Conservation (phyloP, 2,113 vertebrate species). For the Gambusia affinis region DNA sequence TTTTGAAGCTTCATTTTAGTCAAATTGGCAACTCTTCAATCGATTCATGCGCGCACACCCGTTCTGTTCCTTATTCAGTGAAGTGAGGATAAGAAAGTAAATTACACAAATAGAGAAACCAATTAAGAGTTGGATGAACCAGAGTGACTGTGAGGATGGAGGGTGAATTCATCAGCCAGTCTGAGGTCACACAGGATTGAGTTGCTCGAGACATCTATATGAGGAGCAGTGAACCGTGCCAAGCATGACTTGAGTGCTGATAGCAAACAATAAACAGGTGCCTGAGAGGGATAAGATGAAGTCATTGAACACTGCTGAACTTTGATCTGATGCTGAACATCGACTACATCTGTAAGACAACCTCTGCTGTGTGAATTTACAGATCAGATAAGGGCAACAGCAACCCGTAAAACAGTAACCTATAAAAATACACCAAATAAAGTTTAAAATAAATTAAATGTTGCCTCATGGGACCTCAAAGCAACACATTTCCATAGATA, state of each 20-base stretch:
- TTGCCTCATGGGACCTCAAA: neutral
- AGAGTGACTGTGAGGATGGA: conserved; percentile 6
- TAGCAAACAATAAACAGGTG: conserved; percentile 28
- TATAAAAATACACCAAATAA: neutral
- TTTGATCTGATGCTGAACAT: conserved; percentile 46
- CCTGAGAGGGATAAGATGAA: conserved; percentile 35
- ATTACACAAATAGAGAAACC: conserved; percentile 19
- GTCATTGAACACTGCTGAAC: conserved; percentile 36
- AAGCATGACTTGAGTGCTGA: conserved; percentile 36
- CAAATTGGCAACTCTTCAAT: conserved; percentile 21
- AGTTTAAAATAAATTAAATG: too few relatives aligned
- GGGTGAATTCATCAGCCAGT: conserved; percentile 31
- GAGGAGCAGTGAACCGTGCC: conserved; percentile 20
- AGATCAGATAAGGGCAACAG: neutral
- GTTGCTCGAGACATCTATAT: conserved; percentile 8
- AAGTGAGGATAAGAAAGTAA: conserved; percentile 26
- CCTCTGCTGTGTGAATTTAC: conserved; percentile 2
- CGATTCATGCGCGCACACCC: conserved; percentile 2
- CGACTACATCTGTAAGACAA: conserved; percentile 1
- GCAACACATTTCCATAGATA: neutral
- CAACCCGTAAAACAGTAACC: neutral
- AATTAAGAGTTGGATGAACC: conserved; percentile 16
- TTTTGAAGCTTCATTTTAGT: conserved; percentile 52
- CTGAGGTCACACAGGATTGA: conserved; percentile 31
- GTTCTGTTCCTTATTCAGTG: conserved; percentile 12